Base-by-base conservation (phyloP, 2,113 vertebrate genomes). In the Xiphophorus maculatus region DNA sequence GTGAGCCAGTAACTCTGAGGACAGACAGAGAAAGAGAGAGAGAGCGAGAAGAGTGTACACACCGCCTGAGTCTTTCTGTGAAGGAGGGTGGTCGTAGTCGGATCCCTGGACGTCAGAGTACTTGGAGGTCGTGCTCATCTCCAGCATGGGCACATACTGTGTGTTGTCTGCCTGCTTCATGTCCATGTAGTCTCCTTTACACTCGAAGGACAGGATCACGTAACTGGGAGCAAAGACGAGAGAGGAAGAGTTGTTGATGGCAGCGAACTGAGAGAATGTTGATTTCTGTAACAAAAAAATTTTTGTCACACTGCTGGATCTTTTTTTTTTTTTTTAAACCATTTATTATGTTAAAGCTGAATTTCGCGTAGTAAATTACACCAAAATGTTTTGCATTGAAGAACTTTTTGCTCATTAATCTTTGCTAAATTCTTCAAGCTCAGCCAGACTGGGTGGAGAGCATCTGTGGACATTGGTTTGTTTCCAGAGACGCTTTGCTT, bases 81-180 rank as follows among this genome's bases (percentile, higher is more conserved):
- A 98, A 65, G 96, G 96, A 2, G 98, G 98, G 2, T 96, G 96
- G 79, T 99, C 97, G 3, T 99, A 99, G 80, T 96, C 91, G 0
- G 97, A 95, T 61, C 94, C 93, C 88, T 97, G 96, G 85, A 98
- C 95, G 87, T 97, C 96, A 0, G 97, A 96, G 83, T 99, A 99
- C 63, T 98, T 99, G 8, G 96, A 96, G 37, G 94, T 84, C 22
- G 96, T 95, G 79, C 94, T 96, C 87, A 97, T 97, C 90, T 99
- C 98, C 86, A 97, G 91, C 98, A 99, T 99, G 48, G 98, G 97
- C 37, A 99, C 97, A 0, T 99, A 99, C 84, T 99, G 98, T 37
- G 97, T 98, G 27, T 93, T 95, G 35, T 98, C 97, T 1, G 94
- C 96, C 88, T 98, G 97, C 91, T 98, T 99, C 98, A 99, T 99